Percentiles rank a stretch among this genome's conserved stretches.
Evolutionary conservation across 2,113 vertebrate genomes (phyloP).

Genomic region (Passer montanus): DNA sequence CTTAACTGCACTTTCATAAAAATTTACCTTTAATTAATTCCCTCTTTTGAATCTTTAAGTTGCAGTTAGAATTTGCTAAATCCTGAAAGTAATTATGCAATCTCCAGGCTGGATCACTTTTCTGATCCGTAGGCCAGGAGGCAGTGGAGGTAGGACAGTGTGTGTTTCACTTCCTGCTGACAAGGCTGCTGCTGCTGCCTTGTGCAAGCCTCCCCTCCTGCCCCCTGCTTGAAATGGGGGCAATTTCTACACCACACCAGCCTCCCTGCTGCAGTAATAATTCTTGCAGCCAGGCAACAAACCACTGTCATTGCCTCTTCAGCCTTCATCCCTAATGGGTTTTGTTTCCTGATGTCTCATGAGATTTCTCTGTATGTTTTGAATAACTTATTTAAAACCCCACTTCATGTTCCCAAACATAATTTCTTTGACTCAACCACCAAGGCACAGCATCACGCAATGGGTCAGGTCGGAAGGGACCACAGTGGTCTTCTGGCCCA

Average conservation of each 20-base stretch:
- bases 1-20: not conserved
- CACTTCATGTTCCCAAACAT: not conserved
- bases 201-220: not conserved
- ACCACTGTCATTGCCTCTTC: no score
- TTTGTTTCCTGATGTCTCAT: not conserved
- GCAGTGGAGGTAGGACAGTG: not conserved
- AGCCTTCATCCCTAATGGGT: rapidly evolving
- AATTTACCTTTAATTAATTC: not conserved
- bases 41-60: not conserved
- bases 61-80: not conserved
- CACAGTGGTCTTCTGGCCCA: rapidly evolving
- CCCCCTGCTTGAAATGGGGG: rapidly evolving
- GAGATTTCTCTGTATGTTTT: not conserved
- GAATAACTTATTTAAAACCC: not conserved
- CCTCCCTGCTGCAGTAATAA: not conserved
- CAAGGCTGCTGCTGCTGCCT: not conserved
- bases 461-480: not conserved
- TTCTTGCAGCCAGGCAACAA: not conserved
- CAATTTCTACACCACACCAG: not conserved
- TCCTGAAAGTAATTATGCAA: not conserved
- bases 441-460: not conserved
- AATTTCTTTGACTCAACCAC: rapidly evolving
- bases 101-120: not conserved
- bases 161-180: not conserved
- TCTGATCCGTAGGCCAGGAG: not conserved